Base-by-base conservation (phyloP, 2,113 vertebrate genomes). In the Psilopogon haemacephalus region DNA sequence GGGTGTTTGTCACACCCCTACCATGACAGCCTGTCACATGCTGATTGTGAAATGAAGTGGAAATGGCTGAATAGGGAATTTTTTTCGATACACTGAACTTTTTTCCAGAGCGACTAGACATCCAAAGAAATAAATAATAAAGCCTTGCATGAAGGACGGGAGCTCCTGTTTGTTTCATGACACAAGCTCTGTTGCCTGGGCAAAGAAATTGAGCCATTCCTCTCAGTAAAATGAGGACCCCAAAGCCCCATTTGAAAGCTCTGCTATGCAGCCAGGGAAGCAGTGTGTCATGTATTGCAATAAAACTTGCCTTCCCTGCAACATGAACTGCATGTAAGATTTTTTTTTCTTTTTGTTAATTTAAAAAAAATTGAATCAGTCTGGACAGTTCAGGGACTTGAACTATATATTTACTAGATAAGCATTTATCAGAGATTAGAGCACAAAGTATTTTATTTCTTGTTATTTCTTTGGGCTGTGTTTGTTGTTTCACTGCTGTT, bases 401-500 rank as follows among this genome's bases (percentile, higher is more conserved):
- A 94, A 88, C 74, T 56, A 58, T 58, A 11, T 92, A 86, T 97
- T 97, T 96, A 91, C 77, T 94, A 62, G 91, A 75, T 79, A 96
- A 97, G 96, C 91, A 96, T 85, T 92, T 32, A 44, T 3, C 1
- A 55, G 35, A 64, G 90, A 85, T 91, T 89, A 83, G 94, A 95
- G 93, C 94, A 95, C 60, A 5, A 68, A 94, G 83, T 78, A 83
- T 90, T 95, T 90, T 69, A 63, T 90, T 94, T 87, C 89, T 90
- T 94, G 90, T 96, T 96, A 91, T 94, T 95, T 74, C 91, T 91
- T 67, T 8, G 32, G 35, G 44, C 9, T 72, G 62, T 94, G 88
- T 96, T 95, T 97, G 95, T 96, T 96, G 68, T 94, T 89, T 68
- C 62, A 75, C 64, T 89, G 87, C 88, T 59, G 85, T 68, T 33